Evolutionary conservation across 2,113 vertebrate genomes (phyloP).

Genomic region (Carassius gibelio): DNA sequence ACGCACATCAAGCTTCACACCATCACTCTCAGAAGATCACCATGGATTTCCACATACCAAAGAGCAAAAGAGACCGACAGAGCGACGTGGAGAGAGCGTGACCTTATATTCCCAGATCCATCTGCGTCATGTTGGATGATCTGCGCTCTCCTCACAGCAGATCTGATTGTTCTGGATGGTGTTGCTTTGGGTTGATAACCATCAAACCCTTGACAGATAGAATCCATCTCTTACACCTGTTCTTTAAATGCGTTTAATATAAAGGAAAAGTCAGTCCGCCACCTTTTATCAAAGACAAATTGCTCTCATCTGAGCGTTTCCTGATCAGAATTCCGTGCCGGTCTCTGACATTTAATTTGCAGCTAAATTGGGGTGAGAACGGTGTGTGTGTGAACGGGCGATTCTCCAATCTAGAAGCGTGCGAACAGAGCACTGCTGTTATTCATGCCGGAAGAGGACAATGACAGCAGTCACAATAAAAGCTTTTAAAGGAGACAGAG

Average conservation of each 20-base stretch:
- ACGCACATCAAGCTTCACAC: not conserved
- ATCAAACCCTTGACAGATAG: conserved; percentile 26
- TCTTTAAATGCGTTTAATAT: not conserved
- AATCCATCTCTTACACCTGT: conserved; percentile 31
- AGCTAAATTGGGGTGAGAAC: conserved; percentile 71
- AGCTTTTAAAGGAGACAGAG: conserved; percentile 26
- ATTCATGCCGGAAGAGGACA: not conserved
- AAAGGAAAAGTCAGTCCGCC: conserved; percentile 25
- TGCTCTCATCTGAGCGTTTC: conserved; percentile 53
- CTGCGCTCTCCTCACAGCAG: not conserved
- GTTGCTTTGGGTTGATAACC: conserved; percentile 24
- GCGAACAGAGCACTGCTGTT: conserved; percentile 1
- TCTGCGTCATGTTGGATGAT: conserved; percentile 21
- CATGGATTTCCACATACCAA: conserved; percentile 11
- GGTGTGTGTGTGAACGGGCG: conserved; percentile 61
- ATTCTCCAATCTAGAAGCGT: conserved; percentile 8
- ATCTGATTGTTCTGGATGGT: conserved; percentile 35
- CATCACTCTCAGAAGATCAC: conserved; percentile 19
- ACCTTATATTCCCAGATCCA: conserved; percentile 28
- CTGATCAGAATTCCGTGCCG: conserved; percentile 58
- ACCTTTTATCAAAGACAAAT: conserved; percentile 49
- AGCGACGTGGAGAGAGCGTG: conserved; percentile 14
- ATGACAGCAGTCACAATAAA: conserved; percentile 35
- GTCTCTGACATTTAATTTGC: conserved; percentile 71
- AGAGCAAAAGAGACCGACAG: conserved; percentile 12